Evolutionary conservation across 2,888 invertebrate species (phyloP), one percentile per base, ranked within the genome.

Genomic region (Polydrusus cervinus): DNA sequence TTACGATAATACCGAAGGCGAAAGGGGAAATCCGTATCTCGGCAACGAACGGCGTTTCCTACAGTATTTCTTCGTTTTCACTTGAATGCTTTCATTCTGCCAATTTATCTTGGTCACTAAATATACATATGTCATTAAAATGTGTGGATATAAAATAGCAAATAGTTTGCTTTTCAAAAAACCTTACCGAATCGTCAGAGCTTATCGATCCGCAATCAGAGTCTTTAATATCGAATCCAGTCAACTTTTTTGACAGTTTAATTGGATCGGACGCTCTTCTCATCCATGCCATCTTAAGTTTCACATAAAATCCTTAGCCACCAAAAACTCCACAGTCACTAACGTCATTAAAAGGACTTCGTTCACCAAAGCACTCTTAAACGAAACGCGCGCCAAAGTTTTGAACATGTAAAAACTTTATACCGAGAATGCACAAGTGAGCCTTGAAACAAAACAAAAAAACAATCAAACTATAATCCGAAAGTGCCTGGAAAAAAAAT

Each of bases 131-230:
- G n/a, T 25, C 25, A 25, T 25, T n/a, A n/a, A n/a, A n/a, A n/a
- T 25, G 25, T 25, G 25, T 25, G 25, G 25, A 25, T 5, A 1
- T 5, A 25, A 25, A 5, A 25, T 3, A n/a, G n/a, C n/a, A n/a
- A n/a, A n/a, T n/a, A n/a, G n/a, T n/a, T n/a, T n/a, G n/a, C n/a
- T n/a, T n/a, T 25, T 25, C 1, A 25, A 25, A 25, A 40, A 61
- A 38, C 13, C 18, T 61, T 83, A 86, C 86, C 84, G 85, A 84
- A 82, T 86, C 86, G 78, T 85, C 84, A 3, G 85, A 85, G 79
- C 82, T 83, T 60, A 79, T 82, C 13, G 84, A 84, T 34, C 80
- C 77, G 62, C 73, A 79, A 76, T 85, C 84, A 55, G 83, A 84
- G 49, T 71, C 82, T 61, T 79, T 78, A 69, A 78, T 78, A 43